A percentile compares a stretch with the other conserved stretches of the same genome.
Conservation (phyloP, 1,140 invertebrate species). For the Plodia interpunctella region DNA sequence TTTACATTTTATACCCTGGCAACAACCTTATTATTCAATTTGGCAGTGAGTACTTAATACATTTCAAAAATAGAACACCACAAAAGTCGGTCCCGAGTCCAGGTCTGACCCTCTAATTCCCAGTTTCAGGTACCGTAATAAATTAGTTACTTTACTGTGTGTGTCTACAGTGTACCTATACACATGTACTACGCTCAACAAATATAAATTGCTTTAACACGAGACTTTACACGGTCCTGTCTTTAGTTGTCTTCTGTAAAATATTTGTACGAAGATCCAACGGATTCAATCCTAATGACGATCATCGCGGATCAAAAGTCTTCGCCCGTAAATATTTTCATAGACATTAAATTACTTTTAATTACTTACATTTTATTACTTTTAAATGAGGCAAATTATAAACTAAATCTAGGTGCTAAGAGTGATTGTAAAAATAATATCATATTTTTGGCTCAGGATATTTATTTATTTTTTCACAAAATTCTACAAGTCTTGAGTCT, state of each 20-base stretch:
- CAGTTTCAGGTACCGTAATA: conserved; percentile 12
- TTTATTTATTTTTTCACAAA: too few species aligned
- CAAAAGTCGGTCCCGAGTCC: neutral
- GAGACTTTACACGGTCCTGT: neutral
- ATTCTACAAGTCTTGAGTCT: too few species aligned
- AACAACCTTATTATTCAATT: too few species aligned
- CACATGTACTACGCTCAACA: neutral
- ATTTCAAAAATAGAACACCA: too few species aligned
- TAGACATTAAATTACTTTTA: neutral
- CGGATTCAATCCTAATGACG: neutral
- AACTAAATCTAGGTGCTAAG: too few species aligned
- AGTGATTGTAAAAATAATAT: too few species aligned
- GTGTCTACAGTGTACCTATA: neutral
- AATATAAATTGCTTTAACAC: conserved; percentile 11
- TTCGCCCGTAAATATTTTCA: too few species aligned
- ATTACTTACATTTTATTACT: too few species aligned
- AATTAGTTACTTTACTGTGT: conserved; percentile 4
- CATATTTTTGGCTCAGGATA: too few species aligned
- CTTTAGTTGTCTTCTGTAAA: neutral
- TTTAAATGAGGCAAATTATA: too few species aligned
- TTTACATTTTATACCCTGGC: too few species aligned
- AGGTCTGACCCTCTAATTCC: conserved; percentile 9
- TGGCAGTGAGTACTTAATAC: neutral
- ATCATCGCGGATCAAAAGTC: too few species aligned
- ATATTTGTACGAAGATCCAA: neutral